A percentile compares a stretch with the other conserved stretches of the same genome.
phyloP scores from a whole-genome alignment of 2,797 vertebrate genomes.

The Smutsia temminckii region DNA sequence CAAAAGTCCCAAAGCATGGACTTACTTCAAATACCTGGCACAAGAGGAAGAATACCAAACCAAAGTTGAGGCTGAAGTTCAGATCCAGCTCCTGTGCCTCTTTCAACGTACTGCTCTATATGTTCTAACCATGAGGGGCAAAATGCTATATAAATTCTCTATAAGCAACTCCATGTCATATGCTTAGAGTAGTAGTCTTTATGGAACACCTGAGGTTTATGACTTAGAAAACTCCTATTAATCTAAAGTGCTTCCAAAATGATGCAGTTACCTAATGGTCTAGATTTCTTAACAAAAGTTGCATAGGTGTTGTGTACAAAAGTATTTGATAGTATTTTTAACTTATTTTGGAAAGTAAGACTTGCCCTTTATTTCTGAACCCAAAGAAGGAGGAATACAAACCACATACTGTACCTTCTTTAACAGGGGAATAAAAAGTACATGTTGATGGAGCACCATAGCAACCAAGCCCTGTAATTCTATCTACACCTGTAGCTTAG shows the following conservation, averaged over 20 bases:
- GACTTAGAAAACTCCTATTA: background rate
- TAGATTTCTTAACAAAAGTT: background rate
- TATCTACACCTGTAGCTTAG: background rate
- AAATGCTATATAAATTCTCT: background rate
- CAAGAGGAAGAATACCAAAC: background rate
- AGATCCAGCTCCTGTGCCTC: background rate
- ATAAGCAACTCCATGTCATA: background rate
- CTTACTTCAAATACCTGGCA: background rate
- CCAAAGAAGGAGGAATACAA: background rate
- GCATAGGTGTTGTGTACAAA: background rate
- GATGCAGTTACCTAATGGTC: background rate
- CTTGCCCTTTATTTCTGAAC: conserved; percentile 5
- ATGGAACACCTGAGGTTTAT: background rate
- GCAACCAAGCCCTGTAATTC: background rate
- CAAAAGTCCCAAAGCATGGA: background rate
- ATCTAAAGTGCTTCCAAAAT: background rate
- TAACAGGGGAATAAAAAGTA: background rate
- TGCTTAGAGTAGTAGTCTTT: no score
- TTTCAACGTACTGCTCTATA: background rate
- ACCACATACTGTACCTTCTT: background rate
- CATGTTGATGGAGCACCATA: background rate
- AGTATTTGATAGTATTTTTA: background rate
- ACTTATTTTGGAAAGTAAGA: background rate
- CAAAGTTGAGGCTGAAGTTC: background rate
- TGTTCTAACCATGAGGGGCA: background rate